Percentiles rank a stretch among this genome's conserved stretches.
Conservation (phyloP, 2,888 invertebrate genomes). For the Euclidia mi region DNA sequence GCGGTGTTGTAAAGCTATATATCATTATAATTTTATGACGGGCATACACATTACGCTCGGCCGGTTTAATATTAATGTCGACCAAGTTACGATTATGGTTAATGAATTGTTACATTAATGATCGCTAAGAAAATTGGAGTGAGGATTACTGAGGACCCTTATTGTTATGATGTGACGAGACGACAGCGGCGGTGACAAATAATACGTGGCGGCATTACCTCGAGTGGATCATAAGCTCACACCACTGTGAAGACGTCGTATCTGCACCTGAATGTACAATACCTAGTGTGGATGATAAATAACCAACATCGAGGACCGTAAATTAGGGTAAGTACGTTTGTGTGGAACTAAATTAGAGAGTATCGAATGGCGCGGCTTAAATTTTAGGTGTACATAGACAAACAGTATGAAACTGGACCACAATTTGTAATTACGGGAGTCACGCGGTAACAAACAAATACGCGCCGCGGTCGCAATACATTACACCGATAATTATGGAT, state of each 20-base stretch:
- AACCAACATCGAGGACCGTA: slow-evolving; percentile 13
- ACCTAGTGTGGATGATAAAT: slow-evolving; percentile 10
- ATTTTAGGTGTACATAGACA: slow-evolving; percentile 49
- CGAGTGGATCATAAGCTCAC: slow-evolving; percentile 16
- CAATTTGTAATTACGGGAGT: slow-evolving; percentile 71
- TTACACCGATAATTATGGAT: slow-evolving; percentile 75
- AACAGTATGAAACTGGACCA: slow-evolving; percentile 62
- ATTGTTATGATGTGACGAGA: slow-evolving; percentile 19
- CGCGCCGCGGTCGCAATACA: slow-evolving; percentile 67
- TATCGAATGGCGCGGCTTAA: slow-evolving; percentile 24
- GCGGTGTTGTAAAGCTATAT: slow-evolving; percentile 51
- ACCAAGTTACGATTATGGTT: slow-evolving; percentile 27
- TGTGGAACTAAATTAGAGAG: slow-evolving; percentile 18
- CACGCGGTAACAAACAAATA: slow-evolving; percentile 72
- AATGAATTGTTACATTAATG: slow-evolving; percentile 32
- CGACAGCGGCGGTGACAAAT: slow-evolving; percentile 16
- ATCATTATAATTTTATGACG: slow-evolving; percentile 52
- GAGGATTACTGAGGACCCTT: slow-evolving; percentile 14
- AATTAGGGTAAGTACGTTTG: slow-evolving; percentile 13
- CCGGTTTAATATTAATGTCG: slow-evolving; percentile 42
- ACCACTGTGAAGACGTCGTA: slow-evolving; percentile 17
- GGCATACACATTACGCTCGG: slow-evolving; percentile 7
- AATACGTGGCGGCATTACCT: slow-evolving; percentile 21
- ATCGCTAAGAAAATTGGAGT: slow-evolving; percentile 18
- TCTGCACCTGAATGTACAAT: slow-evolving; percentile 17